Evolutionary conservation across 2,797 vertebrate species (phyloP).

Genomic region (Cossypha caffra): DNA sequence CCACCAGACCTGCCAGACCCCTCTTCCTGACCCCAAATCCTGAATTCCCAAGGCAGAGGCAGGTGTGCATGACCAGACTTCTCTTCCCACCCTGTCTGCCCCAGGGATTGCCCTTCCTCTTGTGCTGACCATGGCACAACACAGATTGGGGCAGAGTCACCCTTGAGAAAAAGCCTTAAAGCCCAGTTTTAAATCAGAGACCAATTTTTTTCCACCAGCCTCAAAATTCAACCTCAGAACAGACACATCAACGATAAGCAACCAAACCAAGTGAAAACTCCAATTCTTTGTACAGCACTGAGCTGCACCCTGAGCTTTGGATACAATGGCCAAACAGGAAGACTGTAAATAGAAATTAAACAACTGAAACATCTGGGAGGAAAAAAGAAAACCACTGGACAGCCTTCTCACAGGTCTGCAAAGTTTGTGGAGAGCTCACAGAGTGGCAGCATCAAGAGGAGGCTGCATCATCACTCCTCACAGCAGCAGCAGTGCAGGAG

Average conservation of each 20-base stretch:
- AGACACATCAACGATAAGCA: not conserved
- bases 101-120: not conserved
- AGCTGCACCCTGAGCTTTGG: not conserved
- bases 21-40: not conserved
- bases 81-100: not conserved
- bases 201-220: not conserved
- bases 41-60: not conserved
- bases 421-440: not conserved
- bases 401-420: not conserved
- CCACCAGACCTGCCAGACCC: not conserved
- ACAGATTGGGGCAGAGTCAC: accelerated
- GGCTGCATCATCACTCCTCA: accelerated
- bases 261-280: not conserved
- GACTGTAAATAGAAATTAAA: not conserved
- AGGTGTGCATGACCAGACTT: accelerated
- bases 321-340: not conserved
- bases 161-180: not conserved
- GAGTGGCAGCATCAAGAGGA: accelerated
- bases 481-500: not conserved
- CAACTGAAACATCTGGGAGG: not conserved
- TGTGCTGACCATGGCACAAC: accelerated
- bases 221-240: not conserved
- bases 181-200: not conserved
- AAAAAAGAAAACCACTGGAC: not conserved
- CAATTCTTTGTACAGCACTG: not conserved